Evolutionary conservation across 2,888 invertebrate species (phyloP).

Genomic region (Catocala sponsa): DNA sequence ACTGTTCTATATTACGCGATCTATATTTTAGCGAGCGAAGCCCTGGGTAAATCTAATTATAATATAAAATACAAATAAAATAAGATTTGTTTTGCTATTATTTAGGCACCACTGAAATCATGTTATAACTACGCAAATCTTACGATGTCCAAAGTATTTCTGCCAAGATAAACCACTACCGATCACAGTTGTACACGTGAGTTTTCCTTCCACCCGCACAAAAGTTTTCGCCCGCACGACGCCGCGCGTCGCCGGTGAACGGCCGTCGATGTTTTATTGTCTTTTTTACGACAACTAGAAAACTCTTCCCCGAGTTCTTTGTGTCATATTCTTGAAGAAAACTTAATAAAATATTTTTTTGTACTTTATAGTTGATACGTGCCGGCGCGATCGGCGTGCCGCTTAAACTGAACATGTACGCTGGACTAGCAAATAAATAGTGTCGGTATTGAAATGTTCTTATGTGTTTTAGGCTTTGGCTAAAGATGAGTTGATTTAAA

Average conservation of each 20-base stretch:
- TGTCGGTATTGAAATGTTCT: constrained; percentile 3
- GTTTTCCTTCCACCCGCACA: constrained; percentile 23
- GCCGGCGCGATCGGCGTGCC: constrained; percentile 24
- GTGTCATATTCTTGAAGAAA: constrained; percentile 52
- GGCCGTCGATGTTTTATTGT: constrained; percentile 50
- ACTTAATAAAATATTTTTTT: constrained; percentile 53
- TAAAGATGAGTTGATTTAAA: background rate
- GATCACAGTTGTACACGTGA: constrained; percentile 29
- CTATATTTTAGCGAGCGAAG: too few relatives aligned
- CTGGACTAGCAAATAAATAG: constrained; percentile 21
- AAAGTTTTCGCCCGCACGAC: constrained; percentile 41
- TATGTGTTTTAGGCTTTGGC: background rate
- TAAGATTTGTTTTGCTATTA: too few relatives aligned
- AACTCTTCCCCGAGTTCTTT: constrained; percentile 45
- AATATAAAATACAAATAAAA: too few relatives aligned
- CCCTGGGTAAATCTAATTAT: too few relatives aligned
- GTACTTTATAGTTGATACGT: constrained; percentile 50
- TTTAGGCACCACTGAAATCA: too few relatives aligned
- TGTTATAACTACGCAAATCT: too few relatives aligned
- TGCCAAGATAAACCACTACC: background rate
- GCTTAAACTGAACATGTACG: constrained; percentile 35
- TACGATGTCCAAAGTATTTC: background rate
- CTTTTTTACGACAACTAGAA: constrained; percentile 53
- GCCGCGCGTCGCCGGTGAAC: constrained; percentile 35
- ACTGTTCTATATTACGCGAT: too few relatives aligned